Conservation (phyloP, 2,797 vertebrate species). For the Choloepus didactylus region DNA sequence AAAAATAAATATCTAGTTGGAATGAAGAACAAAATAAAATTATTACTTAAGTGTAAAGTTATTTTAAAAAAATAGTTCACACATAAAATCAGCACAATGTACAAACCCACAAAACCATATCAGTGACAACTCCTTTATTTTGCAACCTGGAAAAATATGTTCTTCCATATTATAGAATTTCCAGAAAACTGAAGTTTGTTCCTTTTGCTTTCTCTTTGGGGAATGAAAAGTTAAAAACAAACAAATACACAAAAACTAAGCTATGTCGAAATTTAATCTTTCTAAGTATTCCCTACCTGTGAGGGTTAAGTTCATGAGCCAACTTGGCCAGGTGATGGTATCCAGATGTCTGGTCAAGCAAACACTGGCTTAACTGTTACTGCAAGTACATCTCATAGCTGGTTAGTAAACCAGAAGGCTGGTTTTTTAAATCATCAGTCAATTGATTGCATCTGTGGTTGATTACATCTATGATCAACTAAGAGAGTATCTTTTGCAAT, state of each 20-base stretch:
- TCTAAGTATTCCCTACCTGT: neutral
- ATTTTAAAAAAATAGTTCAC: conserved; percentile 50
- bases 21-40: conserved; percentile 47
- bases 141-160: neutral
- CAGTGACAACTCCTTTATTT: conserved; percentile 7
- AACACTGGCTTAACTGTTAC: too few relatives aligned
- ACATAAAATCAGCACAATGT: conserved; percentile 3
- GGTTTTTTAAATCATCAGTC: too few relatives aligned
- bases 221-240: neutral
- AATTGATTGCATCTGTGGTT: too few relatives aligned
- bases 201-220: conserved; percentile 46
- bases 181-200: neutral
- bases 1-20: conserved; percentile 7
- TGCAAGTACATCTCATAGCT: too few relatives aligned
- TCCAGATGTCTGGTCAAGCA: too few relatives aligned
- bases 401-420: too few relatives aligned
- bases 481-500: too few relatives aligned
- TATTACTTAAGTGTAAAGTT: neutral
- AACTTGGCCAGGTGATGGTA: too few relatives aligned
- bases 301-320: too few relatives aligned
- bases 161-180: neutral
- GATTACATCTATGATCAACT: too few relatives aligned
- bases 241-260: neutral
- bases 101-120: neutral
- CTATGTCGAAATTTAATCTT: conserved; percentile 49